A percentile compares a stretch with the other conserved stretches of the same genome.
Conservation (phyloP, 2,797 vertebrate genomes). For the Podarcis lilfordi region DNA sequence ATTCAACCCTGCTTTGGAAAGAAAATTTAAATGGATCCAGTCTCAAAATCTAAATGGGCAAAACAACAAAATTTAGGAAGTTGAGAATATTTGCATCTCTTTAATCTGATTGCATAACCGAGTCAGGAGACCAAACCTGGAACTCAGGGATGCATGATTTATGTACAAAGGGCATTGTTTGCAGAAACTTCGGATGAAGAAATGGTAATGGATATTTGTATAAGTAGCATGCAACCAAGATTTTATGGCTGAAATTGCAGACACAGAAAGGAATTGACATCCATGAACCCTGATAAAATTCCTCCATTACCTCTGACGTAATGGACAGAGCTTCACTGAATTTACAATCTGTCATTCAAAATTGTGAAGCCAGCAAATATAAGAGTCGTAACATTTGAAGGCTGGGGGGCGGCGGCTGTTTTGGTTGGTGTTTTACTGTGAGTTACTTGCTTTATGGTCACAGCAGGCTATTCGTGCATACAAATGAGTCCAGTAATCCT, state of each 20-base stretch:
- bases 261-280: slow-evolving; percentile 8
- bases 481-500: background rate
- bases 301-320: background rate
- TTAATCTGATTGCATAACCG: background rate
- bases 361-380: background rate
- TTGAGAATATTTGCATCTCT: background rate
- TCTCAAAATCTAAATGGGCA: background rate
- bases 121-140: background rate
- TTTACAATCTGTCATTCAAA: background rate
- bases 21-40: background rate
- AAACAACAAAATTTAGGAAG: background rate
- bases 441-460: background rate
- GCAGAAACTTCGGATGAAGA: background rate
- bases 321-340: background rate
- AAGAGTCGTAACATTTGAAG: background rate
- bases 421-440: background rate
- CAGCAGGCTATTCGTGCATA: background rate
- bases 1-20: background rate
- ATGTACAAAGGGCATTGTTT: background rate
- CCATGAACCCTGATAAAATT: slow-evolving; percentile 24
- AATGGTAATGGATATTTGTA: slow-evolving; percentile 3
- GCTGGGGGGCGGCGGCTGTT: too few relatives aligned
- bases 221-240: background rate
- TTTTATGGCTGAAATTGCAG: background rate
- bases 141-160: background rate